These are phyloP conservation scores for Phrynosoma platyrhinos DNA, from an alignment of 2,113 vertebrate genomes.

Conservation along the genomic window DNA sequence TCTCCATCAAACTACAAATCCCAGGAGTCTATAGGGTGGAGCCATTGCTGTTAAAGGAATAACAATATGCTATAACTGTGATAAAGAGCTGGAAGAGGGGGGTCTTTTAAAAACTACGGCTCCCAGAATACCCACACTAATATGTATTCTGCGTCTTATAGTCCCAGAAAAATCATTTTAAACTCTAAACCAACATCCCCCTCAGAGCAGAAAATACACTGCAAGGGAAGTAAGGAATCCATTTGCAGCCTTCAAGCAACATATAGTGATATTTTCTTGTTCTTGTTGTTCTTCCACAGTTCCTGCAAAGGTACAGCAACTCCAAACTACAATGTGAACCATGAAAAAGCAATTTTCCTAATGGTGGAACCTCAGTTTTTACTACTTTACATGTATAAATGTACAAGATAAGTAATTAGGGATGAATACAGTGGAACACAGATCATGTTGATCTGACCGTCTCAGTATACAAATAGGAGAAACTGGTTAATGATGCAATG, in stretches of 20 bases:
- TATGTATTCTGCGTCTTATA: too few relatives aligned
- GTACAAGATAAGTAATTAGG: background rate
- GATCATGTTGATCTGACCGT: background rate
- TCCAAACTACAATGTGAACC: background rate
- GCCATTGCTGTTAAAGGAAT: too few relatives aligned
- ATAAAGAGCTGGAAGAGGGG: too few relatives aligned
- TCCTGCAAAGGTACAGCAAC: background rate
- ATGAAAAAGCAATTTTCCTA: background rate
- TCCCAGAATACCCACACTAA: too few relatives aligned
- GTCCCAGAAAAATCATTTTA: too few relatives aligned
- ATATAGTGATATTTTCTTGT: background rate
- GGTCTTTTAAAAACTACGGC: too few relatives aligned
- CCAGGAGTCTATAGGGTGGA: too few relatives aligned
- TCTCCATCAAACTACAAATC: too few relatives aligned
- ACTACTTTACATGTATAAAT: background rate
- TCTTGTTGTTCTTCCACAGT: background rate
- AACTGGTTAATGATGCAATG: background rate
- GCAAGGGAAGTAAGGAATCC: background rate
- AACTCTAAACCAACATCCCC: too few relatives aligned
- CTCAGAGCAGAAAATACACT: background rate
- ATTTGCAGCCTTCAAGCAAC: background rate
- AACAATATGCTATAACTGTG: too few relatives aligned
- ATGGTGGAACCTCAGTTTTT: background rate
- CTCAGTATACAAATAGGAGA: background rate
- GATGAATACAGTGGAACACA: too few relatives aligned